Evolutionary conservation across 2,888 invertebrate genomes (phyloP).

Genomic region (Petrolisthes cinctipes): DNA sequence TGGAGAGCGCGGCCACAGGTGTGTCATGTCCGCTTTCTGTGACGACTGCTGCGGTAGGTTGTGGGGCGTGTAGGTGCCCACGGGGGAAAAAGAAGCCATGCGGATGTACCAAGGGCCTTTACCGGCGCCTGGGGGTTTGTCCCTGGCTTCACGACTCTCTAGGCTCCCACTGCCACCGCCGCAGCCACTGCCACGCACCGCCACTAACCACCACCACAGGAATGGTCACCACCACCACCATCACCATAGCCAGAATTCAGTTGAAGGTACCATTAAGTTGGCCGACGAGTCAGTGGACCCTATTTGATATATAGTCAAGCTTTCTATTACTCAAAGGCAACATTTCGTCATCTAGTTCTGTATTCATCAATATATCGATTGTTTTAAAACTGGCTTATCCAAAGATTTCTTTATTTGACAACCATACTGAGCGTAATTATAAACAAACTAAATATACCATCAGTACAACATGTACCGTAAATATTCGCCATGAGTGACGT

Average conservation of each 20-base stretch:
- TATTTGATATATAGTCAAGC: too few relatives aligned
- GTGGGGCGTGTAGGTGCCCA: constrained; percentile 27
- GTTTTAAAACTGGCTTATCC: too few relatives aligned
- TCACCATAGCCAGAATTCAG: constrained; percentile 21
- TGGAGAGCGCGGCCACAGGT: constrained; percentile 25
- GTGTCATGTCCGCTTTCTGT: constrained; percentile 27
- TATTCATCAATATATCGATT: too few relatives aligned
- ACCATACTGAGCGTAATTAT: too few relatives aligned
- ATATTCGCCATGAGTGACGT: constrained; percentile 1
- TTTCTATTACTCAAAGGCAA: too few relatives aligned
- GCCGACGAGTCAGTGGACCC: not conserved
- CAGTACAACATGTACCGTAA: not conserved
- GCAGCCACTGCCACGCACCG: constrained; percentile 1
- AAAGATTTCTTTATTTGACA: too few relatives aligned
- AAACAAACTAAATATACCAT: too few relatives aligned
- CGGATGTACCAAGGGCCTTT: constrained; percentile 65
- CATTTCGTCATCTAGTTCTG: too few relatives aligned
- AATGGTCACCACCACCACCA: constrained; percentile 40
- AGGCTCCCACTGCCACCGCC: constrained; percentile 15
- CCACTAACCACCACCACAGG: constrained; percentile 44
- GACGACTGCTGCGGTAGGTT: constrained; percentile 28
- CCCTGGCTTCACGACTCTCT: constrained; percentile 29
- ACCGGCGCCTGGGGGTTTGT: constrained; percentile 56
- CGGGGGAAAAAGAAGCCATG: constrained; percentile 45
- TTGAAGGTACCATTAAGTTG: not conserved